Percentiles rank a stretch among this genome's conserved stretches.
Evolutionary conservation across 2,888 invertebrate genomes (phyloP).

Genomic region (Spatulosminthurus flaviceps): DNA sequence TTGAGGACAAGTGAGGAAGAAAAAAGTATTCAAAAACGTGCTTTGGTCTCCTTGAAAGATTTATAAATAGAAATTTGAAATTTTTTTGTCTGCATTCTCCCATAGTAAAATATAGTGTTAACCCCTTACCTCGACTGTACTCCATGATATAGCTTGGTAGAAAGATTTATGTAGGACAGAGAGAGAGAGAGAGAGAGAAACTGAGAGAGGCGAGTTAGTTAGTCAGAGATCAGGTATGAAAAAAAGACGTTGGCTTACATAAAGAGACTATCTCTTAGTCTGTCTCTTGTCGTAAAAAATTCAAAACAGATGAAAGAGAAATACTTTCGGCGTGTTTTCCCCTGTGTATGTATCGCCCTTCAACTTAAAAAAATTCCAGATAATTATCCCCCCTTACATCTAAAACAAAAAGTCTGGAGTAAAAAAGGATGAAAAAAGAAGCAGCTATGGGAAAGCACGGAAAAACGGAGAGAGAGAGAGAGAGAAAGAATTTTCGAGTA

Average conservation of each 20-base stretch:
- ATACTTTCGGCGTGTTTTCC: neutral
- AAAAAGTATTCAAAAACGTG: constrained; percentile 27
- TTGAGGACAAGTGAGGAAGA: constrained; percentile 5
- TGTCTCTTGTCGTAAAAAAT: neutral
- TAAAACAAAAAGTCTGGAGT: no score
- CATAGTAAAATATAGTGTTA: neutral
- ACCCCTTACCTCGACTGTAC: constrained; percentile 33
- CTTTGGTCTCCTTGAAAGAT: constrained; percentile 1
- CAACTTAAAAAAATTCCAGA: neutral
- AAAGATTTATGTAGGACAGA: constrained; percentile 19
- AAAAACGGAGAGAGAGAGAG: neutral
- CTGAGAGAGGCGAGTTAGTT: neutral
- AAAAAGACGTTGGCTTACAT: neutral
- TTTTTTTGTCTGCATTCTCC: constrained; percentile 16
- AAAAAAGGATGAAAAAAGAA: no score
- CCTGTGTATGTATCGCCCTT: neutral
- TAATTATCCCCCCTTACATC: no score
- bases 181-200: no score
- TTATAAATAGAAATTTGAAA: constrained; percentile 20
- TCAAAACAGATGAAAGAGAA: constrained; percentile 9
- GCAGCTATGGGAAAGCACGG: no score
- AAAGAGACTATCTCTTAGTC: neutral
- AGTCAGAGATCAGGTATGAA: constrained; percentile 15
- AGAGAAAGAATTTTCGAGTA: neutral
- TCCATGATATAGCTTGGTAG: constrained; percentile 1